Conservation (phyloP, 2,888 invertebrate genomes). For the Anoncus sp. region DNA sequence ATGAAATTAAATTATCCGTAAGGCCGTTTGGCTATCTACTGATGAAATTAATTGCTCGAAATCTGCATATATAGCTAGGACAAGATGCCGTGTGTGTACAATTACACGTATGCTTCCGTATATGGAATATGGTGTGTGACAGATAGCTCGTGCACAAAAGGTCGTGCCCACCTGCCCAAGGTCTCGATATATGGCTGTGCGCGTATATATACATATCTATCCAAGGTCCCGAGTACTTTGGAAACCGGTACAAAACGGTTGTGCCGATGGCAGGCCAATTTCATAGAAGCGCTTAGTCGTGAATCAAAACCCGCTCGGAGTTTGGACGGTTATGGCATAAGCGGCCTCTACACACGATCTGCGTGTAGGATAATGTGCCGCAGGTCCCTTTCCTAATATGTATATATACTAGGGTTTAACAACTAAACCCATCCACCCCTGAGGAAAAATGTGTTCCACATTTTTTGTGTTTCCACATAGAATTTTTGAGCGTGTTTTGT, state of each 20-base stretch:
- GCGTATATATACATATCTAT: conserved; percentile 14
- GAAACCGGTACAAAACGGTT: conserved; percentile 55
- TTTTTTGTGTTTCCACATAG: too few species aligned
- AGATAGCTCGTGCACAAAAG: conserved; percentile 32
- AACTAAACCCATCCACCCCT: too few species aligned
- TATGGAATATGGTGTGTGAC: conserved; percentile 39
- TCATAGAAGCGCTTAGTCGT: conserved; percentile 70
- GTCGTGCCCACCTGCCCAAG: conserved; percentile 45
- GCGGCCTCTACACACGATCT: conserved; percentile 54
- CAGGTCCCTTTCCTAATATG: conserved; percentile 29
- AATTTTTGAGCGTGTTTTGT: too few species aligned
- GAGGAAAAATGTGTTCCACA: too few species aligned
- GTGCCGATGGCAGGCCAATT: conserved; percentile 72
- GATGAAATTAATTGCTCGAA: conserved; percentile 34
- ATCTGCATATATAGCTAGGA: too few species aligned
- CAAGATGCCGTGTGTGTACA: too few species aligned
- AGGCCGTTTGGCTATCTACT: not conserved
- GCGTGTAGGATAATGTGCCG: conserved; percentile 25
- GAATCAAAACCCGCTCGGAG: conserved; percentile 75
- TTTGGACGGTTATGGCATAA: conserved; percentile 61
- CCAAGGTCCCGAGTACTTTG: conserved; percentile 30
- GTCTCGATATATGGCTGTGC: not conserved
- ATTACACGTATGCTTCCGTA: not conserved
- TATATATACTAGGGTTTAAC: too few species aligned
- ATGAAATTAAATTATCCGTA: not conserved